A percentile compares a stretch with the other conserved stretches of the same genome.
phyloP scores from a whole-genome alignment of 2,888 invertebrate species.

The Enchytraeus crypticus region DNA sequence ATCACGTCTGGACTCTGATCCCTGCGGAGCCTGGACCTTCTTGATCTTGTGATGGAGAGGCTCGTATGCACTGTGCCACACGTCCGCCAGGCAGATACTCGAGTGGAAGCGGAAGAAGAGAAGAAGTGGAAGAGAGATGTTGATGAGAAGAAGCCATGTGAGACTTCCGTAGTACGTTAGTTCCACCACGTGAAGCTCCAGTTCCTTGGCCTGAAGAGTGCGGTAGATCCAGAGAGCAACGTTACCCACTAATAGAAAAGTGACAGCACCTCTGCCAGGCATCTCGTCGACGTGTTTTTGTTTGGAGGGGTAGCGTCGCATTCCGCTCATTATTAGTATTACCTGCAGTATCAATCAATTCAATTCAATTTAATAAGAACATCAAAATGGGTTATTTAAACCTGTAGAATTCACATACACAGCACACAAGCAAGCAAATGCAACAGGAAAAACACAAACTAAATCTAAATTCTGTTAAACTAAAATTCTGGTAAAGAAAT shows the following conservation, averaged over 20 bases:
- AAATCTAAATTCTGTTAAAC: no score
- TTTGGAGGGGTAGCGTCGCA: conserved; percentile 21
- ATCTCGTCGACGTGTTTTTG: conserved; percentile 34
- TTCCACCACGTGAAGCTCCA: conserved; percentile 30
- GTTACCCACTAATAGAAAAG: conserved; percentile 59
- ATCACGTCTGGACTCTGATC: no score
- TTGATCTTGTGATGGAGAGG: conserved; percentile 5
- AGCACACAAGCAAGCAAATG: no score
- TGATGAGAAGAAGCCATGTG: conserved; percentile 59
- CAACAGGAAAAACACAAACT: no score
- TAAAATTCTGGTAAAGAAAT: no score
- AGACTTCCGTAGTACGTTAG: conserved; percentile 56
- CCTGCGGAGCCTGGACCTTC: background rate
- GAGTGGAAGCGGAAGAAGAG: no score
- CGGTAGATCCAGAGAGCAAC: conserved; percentile 60
- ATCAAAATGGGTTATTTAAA: no score
- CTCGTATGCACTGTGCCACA: no score
- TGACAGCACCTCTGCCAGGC: conserved; percentile 56
- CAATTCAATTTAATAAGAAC: no score
- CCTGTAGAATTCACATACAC: no score
- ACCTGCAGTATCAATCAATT: background rate
- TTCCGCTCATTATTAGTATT: conserved; percentile 30
- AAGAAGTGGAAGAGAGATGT: conserved; percentile 57
- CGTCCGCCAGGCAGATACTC: no score
- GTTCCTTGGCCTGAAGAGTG: conserved; percentile 52